A percentile compares a stretch with the other conserved stretches of the same genome.
These are phyloP conservation scores for Tipula vernalis DNA, from an alignment of 2,888 invertebrate genomes.

Conservation along the genomic window DNA sequence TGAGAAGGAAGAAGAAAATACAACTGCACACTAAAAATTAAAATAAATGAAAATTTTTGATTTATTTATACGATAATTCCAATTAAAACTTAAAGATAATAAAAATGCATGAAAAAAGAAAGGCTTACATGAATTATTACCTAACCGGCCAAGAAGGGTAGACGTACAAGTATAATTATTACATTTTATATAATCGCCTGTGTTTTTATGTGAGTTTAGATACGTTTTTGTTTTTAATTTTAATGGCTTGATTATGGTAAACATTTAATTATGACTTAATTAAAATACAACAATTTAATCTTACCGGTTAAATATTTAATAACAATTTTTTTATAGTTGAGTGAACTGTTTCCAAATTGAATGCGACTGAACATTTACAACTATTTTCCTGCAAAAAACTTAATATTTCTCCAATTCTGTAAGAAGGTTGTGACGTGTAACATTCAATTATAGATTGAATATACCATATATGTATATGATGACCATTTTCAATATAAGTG, in stretches of 20 bases:
- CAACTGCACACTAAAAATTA: not conserved
- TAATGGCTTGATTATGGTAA: not conserved
- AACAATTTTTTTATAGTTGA: too few species aligned
- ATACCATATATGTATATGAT: too few species aligned
- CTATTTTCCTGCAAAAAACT: too few species aligned
- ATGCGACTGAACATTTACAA: too few species aligned
- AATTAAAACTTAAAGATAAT: not conserved
- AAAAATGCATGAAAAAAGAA: not conserved
- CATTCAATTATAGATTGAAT: too few species aligned
- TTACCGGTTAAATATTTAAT: not conserved
- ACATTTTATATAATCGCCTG: not conserved
- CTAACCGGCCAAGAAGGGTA: not conserved
- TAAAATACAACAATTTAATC: not conserved
- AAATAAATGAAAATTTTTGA: not conserved
- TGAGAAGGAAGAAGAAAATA: not conserved
- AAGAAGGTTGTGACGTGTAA: too few species aligned
- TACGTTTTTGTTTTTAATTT: not conserved
- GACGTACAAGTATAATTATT: not conserved
- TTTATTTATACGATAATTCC: conserved; percentile 7
- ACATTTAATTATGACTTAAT: not conserved
- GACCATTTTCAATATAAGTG: too few species aligned
- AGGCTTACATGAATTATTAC: not conserved
- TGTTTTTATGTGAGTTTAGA: not conserved
- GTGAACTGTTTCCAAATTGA: too few species aligned
- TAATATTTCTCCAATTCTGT: too few species aligned